A percentile compares a stretch with the other conserved stretches of the same genome.
These are phyloP conservation scores for Drosophila setifemur DNA, from an alignment of 1,140 invertebrate genomes.

Conservation along the genomic window DNA sequence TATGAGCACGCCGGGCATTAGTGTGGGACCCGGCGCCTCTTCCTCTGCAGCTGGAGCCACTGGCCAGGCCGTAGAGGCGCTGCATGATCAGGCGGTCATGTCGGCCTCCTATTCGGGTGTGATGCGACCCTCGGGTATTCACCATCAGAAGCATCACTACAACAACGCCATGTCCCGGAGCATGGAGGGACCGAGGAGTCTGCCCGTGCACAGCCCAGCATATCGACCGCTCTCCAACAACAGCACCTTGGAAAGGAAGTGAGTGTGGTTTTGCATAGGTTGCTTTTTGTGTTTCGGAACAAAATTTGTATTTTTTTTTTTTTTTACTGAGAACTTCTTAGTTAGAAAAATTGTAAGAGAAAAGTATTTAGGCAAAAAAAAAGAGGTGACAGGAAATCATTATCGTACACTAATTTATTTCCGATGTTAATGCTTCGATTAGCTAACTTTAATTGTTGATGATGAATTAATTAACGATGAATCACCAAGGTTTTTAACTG, in stretches of 20 bases:
- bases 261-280: slow-evolving; percentile 10
- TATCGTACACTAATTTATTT: too few relatives aligned
- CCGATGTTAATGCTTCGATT: too few relatives aligned
- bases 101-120: slow-evolving; percentile 69
- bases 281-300: too few relatives aligned
- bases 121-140: slow-evolving; percentile 59
- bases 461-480: too few relatives aligned
- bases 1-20: slow-evolving; percentile 80
- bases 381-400: too few relatives aligned
- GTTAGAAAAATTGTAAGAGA: too few relatives aligned
- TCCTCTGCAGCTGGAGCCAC: slow-evolving; percentile 30
- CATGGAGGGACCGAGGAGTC: slow-evolving; percentile 84
- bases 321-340: too few relatives aligned
- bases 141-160: slow-evolving; percentile 58
- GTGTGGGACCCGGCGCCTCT: slow-evolving; percentile 59
- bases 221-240: slow-evolving; percentile 81
- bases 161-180: slow-evolving; percentile 84
- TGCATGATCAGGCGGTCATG: slow-evolving; percentile 72
- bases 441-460: too few relatives aligned
- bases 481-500: too few relatives aligned
- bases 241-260: slow-evolving; percentile 84
- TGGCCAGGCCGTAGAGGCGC: slow-evolving; percentile 72
- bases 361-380: too few relatives aligned
- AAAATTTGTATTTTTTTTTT: too few relatives aligned
- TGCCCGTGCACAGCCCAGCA: slow-evolving; percentile 82